Conservation (phyloP, 1,140 invertebrate genomes). For the Physella acuta region DNA sequence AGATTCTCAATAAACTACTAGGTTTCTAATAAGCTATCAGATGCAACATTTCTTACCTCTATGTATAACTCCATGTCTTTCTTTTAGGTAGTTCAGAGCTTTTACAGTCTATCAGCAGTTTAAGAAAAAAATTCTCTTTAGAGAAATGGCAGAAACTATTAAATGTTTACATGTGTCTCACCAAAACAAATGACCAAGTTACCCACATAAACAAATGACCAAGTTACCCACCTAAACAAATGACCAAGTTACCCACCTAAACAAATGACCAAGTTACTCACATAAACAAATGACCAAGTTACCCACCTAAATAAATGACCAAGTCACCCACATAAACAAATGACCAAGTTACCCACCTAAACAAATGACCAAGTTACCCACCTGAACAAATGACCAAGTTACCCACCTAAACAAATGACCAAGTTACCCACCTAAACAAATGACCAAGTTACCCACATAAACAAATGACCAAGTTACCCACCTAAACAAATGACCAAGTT, state of each 20-base stretch:
- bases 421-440: not conserved
- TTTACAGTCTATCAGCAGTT: constrained; percentile 79
- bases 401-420: not conserved
- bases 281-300: not conserved
- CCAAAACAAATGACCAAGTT: no score
- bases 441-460: not conserved
- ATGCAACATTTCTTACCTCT: no score
- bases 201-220: no score
- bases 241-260: not conserved
- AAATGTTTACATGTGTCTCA: no score
- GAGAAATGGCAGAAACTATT: no score
- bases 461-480: not conserved
- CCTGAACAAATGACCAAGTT: not conserved
- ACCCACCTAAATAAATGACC: not conserved
- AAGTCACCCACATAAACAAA: not conserved
- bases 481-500: not conserved
- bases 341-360: not conserved
- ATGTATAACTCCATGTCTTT: constrained; percentile 94
- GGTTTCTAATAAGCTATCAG: no score
- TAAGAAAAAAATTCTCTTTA: no score
- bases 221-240: not conserved
- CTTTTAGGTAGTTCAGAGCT: constrained; percentile 94
- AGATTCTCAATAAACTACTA: no score
- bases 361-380: not conserved
- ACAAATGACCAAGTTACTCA: not conserved